These are phyloP conservation scores for Parapsyche elsis DNA, from an alignment of 1,140 invertebrate genomes.

Conservation along the genomic window DNA sequence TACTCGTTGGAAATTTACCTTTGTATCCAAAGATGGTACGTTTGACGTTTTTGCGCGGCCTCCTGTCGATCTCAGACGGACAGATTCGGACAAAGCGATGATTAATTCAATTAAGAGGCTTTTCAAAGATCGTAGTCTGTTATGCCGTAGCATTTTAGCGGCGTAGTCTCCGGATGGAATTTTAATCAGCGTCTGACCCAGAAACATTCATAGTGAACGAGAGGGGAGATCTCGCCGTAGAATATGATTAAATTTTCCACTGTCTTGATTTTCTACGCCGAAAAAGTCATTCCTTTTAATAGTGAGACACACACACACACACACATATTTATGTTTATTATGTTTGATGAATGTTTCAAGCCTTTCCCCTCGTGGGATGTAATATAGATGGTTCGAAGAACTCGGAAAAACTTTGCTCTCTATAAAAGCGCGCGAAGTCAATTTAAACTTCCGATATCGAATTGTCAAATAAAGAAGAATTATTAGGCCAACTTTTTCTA, in stretches of 20 bases:
- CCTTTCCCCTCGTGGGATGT: not conserved
- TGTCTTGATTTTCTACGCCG: not conserved
- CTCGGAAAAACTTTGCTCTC: slow-evolving; percentile 18
- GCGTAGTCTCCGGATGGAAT: slow-evolving; percentile 29
- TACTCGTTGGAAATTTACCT: no score
- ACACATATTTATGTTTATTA: slow-evolving; percentile 2
- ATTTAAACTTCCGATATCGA: slow-evolving; percentile 37
- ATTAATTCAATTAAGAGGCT: slow-evolving; percentile 43
- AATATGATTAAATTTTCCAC: slow-evolving; percentile 38
- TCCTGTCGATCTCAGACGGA: not conserved
- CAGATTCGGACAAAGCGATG: slow-evolving; percentile 28
- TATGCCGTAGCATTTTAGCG: not conserved
- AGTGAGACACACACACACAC: not conserved
- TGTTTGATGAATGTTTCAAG: slow-evolving; percentile 2
- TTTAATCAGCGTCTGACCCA: slow-evolving; percentile 43
- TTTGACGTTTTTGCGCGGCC: not conserved
- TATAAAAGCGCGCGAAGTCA: slow-evolving; percentile 25
- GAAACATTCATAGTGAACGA: slow-evolving; percentile 18
- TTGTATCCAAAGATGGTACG: no score
- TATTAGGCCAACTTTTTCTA: slow-evolving; percentile 30
- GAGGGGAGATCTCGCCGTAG: not conserved
- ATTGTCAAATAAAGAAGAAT: slow-evolving; percentile 42
- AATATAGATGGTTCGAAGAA: not conserved
- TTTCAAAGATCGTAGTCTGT: slow-evolving; percentile 12
- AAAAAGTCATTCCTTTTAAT: not conserved